Percentiles rank a stretch among this genome's conserved stretches.
Evolutionary conservation across 2,113 vertebrate genomes (phyloP).

Genomic region (Ceyx melanurus): DNA sequence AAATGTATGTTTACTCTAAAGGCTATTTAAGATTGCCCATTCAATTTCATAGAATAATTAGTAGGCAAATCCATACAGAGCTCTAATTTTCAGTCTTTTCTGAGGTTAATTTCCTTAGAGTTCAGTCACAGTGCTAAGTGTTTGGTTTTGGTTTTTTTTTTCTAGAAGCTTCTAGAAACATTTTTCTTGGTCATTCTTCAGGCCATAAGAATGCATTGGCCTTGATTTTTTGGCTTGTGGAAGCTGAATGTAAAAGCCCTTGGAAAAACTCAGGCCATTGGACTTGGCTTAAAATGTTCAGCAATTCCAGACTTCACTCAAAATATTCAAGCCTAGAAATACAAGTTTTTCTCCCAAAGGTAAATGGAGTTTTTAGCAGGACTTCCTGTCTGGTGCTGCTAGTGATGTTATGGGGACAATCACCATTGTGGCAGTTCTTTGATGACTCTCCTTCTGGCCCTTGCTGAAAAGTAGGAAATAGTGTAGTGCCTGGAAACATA

Average conservation of each 20-base stretch:
- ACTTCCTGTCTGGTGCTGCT: conserved; percentile 13
- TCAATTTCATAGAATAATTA: conserved; percentile 42
- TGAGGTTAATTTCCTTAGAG: conserved; percentile 27
- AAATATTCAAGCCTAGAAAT: background rate
- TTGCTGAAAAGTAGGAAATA: conserved; percentile 26
- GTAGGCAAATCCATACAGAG: background rate
- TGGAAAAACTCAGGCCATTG: background rate
- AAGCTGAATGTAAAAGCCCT: background rate
- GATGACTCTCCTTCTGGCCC: conserved; percentile 9
- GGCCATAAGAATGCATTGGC: background rate
- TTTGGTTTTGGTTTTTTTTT: background rate
- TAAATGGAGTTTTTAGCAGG: background rate
- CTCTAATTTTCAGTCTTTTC: conserved; percentile 22
- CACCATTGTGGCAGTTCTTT: background rate
- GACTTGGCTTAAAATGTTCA: background rate
- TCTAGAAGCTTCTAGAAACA: conserved; percentile 21
- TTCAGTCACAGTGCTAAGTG: conserved; percentile 4
- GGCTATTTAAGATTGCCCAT: conserved; percentile 18
- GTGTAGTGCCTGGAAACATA: background rate
- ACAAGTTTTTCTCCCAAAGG: background rate
- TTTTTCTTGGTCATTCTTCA: conserved; percentile 23
- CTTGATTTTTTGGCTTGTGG: background rate
- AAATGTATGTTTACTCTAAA: conserved; percentile 42
- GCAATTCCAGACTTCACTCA: background rate
- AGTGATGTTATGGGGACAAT: background rate